Evolutionary conservation across 2,113 vertebrate genomes (phyloP).

Genomic region (Kryptolebias marmoratus): DNA sequence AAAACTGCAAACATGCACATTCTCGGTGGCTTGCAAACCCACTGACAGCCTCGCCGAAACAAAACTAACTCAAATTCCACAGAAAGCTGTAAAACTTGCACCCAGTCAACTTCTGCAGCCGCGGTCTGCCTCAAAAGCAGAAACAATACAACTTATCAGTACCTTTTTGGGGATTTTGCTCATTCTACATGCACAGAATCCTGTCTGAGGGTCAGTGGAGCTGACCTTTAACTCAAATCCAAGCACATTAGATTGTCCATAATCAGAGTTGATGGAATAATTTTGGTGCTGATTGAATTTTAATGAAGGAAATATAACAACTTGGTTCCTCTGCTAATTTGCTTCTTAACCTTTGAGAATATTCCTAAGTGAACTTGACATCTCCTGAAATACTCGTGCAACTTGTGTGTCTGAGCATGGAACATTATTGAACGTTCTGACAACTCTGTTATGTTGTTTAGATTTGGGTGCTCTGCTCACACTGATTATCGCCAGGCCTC

Average conservation of each 20-base stretch:
- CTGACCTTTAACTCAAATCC: slow-evolving; percentile 42
- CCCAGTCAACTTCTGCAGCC: background rate
- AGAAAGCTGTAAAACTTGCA: background rate
- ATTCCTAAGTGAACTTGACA: slow-evolving; percentile 13
- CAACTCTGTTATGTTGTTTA: background rate
- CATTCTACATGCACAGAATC: background rate
- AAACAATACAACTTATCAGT: background rate
- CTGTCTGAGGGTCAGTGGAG: background rate
- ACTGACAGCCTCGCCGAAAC: slow-evolving; percentile 19
- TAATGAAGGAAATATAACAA: slow-evolving; percentile 51
- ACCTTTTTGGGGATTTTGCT: no score
- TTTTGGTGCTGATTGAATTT: slow-evolving; percentile 36
- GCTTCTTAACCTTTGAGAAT: slow-evolving; percentile 37
- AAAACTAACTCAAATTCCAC: background rate
- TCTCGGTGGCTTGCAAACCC: slow-evolving; percentile 12
- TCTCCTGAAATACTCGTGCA: background rate
- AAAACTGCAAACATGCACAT: slow-evolving; percentile 31
- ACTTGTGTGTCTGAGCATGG: background rate
- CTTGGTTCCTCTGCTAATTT: slow-evolving; percentile 31
- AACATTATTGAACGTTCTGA: background rate
- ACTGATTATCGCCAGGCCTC: slow-evolving; percentile 1
- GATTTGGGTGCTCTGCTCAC: background rate
- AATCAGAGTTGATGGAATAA: slow-evolving; percentile 32
- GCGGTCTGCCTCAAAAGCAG: background rate
- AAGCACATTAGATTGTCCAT: slow-evolving; percentile 18